A percentile compares a stretch with the other conserved stretches of the same genome.
Conservation (phyloP, 2,888 invertebrate species). For the Acholoe squamosa region DNA sequence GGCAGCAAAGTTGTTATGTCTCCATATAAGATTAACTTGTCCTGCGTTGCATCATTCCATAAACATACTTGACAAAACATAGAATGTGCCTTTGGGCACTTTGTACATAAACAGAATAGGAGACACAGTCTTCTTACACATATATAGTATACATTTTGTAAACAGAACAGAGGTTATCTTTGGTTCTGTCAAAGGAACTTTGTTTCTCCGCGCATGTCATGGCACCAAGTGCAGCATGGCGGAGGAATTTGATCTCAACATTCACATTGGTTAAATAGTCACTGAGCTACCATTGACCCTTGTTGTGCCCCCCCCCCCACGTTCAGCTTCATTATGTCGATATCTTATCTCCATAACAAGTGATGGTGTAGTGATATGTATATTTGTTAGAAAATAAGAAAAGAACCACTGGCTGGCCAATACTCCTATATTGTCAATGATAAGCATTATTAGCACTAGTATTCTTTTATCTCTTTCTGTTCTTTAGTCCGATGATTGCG, state of each 20-base stretch:
- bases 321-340: constrained; percentile 45
- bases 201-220: constrained; percentile 42
- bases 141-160: constrained; percentile 47
- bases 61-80: constrained; percentile 47
- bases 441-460: constrained; percentile 3
- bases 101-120: neutral
- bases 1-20: constrained; percentile 49
- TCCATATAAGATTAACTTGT: neutral
- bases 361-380: constrained; percentile 62
- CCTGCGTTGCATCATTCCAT: neutral
- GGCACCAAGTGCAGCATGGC: constrained; percentile 55
- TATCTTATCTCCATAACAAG: constrained; percentile 23
- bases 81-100: constrained; percentile 51
- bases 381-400: constrained; percentile 18
- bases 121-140: neutral
- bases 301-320: neutral
- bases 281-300: constrained; percentile 1
- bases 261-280: constrained; percentile 21
- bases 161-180: neutral
- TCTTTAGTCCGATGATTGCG: constrained; percentile 15
- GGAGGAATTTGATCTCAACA: constrained; percentile 50
- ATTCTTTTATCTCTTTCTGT: neutral
- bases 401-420: constrained; percentile 53
- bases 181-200: constrained; percentile 1
- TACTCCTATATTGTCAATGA: constrained; percentile 35